These are phyloP conservation scores for Tetragonula carbonaria DNA, from an alignment of 2,888 invertebrate genomes.

Conservation along the genomic window DNA sequence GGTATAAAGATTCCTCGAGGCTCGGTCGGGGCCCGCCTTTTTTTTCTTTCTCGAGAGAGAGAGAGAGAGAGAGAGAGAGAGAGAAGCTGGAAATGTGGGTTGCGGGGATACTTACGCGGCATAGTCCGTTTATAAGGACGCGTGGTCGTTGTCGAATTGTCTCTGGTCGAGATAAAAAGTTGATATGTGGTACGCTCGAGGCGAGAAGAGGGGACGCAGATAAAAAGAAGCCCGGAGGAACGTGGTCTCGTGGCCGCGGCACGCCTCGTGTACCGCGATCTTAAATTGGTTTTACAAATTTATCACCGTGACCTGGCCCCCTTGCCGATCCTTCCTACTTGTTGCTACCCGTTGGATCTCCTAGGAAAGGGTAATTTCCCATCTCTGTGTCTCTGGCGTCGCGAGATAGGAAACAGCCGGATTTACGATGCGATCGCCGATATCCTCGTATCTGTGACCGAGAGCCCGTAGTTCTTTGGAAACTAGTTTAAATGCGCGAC, in stretches of 20 bases:
- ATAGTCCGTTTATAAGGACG: slow-evolving; percentile 62
- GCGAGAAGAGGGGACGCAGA: slow-evolving; percentile 47
- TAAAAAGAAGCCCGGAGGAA: slow-evolving; percentile 51
- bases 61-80: too few relatives aligned
- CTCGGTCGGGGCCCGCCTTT: not conserved
- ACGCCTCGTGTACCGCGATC: slow-evolving; percentile 58
- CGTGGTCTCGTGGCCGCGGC: slow-evolving; percentile 34
- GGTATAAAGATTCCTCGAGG: slow-evolving; percentile 17
- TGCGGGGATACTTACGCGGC: slow-evolving; percentile 45
- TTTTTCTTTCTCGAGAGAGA: too few relatives aligned
- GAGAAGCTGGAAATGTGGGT: slow-evolving; percentile 35
- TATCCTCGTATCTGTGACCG: slow-evolving; percentile 43
- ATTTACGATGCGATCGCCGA: slow-evolving; percentile 73
- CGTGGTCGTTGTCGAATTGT: slow-evolving; percentile 72
- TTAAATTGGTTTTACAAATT: slow-evolving; percentile 75
- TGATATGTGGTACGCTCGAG: slow-evolving; percentile 64
- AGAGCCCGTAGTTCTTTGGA: slow-evolving; percentile 13
- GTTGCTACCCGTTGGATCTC: slow-evolving; percentile 55
- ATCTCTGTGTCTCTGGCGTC: slow-evolving; percentile 18
- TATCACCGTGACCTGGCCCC: slow-evolving; percentile 58
- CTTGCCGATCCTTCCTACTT: slow-evolving; percentile 17
- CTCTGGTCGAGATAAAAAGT: slow-evolving; percentile 68
- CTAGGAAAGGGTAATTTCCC: slow-evolving; percentile 68
- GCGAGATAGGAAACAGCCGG: slow-evolving; percentile 59
- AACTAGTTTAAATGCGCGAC: slow-evolving; percentile 33